Conservation (phyloP, 1,140 invertebrate genomes). For the Drosophila eugracilis region DNA sequence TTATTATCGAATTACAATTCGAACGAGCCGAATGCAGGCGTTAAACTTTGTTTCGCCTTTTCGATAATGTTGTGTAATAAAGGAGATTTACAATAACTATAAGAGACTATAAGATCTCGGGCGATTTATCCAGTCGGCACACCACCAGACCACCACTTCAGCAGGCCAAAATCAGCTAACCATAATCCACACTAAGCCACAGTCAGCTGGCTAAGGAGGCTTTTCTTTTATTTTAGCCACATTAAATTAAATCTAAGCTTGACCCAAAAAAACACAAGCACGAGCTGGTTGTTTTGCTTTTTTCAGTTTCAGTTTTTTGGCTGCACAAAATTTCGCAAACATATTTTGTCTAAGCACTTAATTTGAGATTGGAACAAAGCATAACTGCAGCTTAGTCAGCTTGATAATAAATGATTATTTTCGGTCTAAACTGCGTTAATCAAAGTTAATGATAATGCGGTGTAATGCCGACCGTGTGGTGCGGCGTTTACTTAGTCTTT, state of each 20-base stretch:
- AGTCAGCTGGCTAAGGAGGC: constrained; percentile 21
- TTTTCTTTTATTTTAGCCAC: constrained; percentile 32
- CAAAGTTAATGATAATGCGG: constrained; percentile 73
- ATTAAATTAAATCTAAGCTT: constrained; percentile 81
- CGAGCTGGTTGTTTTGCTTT: constrained; percentile 15
- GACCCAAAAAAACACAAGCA: constrained; percentile 63
- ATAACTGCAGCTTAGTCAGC: constrained; percentile 40
- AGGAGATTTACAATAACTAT: constrained; percentile 67
- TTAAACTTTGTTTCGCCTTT: constrained; percentile 59
- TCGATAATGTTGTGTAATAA: constrained; percentile 75
- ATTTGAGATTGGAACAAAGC: constrained; percentile 48
- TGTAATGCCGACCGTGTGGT: constrained; percentile 40
- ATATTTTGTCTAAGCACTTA: constrained; percentile 69
- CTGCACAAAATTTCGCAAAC: constrained; percentile 58
- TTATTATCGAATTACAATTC: constrained; percentile 75
- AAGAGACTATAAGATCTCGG: constrained; percentile 41
- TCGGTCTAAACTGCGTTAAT: constrained; percentile 78
- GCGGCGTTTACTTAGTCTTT: constrained; percentile 42
- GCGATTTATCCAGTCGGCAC: constrained; percentile 43
- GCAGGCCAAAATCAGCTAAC: constrained; percentile 12
- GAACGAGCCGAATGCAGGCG: constrained; percentile 58
- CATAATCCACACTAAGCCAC: constrained; percentile 3
- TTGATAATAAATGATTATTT: constrained; percentile 82
- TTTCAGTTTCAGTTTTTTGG: not conserved
- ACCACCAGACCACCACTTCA: no score